Percentiles rank a stretch among this genome's conserved stretches.
Conservation (phyloP, 2,797 vertebrate species). For the Vultur gryphus region DNA sequence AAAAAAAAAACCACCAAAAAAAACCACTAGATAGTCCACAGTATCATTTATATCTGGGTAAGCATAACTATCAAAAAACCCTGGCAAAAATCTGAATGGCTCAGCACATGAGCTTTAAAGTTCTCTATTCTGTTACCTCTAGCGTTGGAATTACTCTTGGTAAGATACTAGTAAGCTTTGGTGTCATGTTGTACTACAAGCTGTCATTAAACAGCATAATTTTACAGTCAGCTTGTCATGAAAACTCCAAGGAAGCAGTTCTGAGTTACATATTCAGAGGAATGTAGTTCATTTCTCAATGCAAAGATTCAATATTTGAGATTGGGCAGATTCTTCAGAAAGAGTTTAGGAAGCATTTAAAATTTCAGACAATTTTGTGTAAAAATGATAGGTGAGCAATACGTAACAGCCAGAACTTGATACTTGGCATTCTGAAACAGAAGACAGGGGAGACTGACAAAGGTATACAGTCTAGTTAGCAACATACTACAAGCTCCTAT, state of each 20-base stretch:
- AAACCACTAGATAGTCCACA: background rate
- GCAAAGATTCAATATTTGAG: background rate
- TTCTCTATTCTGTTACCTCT: background rate
- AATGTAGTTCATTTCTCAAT: background rate
- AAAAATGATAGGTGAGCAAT: background rate
- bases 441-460: background rate
- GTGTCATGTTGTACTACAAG: background rate
- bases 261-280: background rate
- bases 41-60: background rate
- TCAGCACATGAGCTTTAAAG: background rate
- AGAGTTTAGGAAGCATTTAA: background rate
- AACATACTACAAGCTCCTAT: background rate
- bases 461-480: background rate
- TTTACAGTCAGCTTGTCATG: background rate
- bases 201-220: background rate
- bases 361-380: background rate
- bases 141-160: background rate
- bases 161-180: background rate
- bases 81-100: background rate
- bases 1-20: background rate
- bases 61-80: background rate
- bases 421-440: background rate
- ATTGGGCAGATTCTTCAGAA: background rate
- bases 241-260: background rate
- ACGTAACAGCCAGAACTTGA: background rate